phyloP scores from a whole-genome alignment of 2,797 vertebrate genomes.

The Vultur gryphus region DNA sequence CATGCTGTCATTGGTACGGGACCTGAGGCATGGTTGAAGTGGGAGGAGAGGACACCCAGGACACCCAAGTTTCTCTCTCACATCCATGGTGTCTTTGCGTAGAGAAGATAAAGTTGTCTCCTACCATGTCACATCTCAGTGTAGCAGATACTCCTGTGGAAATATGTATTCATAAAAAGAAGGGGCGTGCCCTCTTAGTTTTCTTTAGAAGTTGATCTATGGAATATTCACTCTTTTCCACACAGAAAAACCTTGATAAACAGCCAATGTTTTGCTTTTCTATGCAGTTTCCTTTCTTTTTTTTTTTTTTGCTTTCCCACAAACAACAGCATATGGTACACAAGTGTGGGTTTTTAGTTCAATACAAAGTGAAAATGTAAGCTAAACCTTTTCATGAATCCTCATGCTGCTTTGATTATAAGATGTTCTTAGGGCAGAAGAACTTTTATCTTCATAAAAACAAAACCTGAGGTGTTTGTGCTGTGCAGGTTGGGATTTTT shows the following conservation, averaged over 20 bases:
- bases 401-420: not conserved
- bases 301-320: not conserved
- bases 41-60: not conserved
- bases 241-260: not conserved
- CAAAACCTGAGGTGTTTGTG: not conserved
- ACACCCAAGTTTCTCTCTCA: not conserved
- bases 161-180: not conserved
- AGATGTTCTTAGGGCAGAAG: not conserved
- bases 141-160: not conserved
- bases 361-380: not conserved
- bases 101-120: not conserved
- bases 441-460: not conserved
- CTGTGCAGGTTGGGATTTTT: not conserved
- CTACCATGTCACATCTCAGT: not conserved
- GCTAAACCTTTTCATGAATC: not conserved
- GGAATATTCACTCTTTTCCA: not conserved
- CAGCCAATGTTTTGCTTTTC: not conserved
- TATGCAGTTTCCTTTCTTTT: not conserved
- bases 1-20: not conserved
- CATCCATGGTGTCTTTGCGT: rapidly evolving
- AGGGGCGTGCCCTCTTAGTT: not conserved
- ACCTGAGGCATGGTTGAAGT: rapidly evolving
- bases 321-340: not conserved
- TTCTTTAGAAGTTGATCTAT: not conserved
- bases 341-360: not conserved